phyloP scores from a whole-genome alignment of 2,888 invertebrate genomes.

The Hecatera dysodea region DNA sequence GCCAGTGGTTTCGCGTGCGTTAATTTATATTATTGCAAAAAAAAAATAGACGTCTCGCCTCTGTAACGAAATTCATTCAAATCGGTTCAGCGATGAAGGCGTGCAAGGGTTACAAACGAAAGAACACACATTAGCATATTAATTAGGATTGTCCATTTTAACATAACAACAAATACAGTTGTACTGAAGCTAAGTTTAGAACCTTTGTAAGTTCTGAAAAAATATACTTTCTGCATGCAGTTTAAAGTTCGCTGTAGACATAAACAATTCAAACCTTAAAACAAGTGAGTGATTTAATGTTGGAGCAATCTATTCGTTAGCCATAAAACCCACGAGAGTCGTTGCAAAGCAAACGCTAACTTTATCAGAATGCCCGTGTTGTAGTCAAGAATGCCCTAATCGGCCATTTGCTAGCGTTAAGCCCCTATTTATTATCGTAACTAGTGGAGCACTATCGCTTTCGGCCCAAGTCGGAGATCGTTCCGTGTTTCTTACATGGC shows the following conservation, averaged over 20 bases:
- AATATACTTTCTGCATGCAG: not conserved
- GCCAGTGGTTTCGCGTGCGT: too few relatives aligned
- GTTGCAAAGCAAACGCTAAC: slow-evolving; percentile 85
- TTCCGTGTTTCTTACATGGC: slow-evolving; percentile 81
- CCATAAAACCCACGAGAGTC: slow-evolving; percentile 82
- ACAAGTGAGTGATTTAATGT: slow-evolving; percentile 77
- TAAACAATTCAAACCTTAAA: slow-evolving; percentile 35
- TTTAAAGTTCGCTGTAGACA: slow-evolving; percentile 14
- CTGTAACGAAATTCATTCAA: too few relatives aligned
- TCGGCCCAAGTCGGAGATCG: slow-evolving; percentile 80
- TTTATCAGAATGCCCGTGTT: slow-evolving; percentile 87
- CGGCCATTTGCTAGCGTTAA: slow-evolving; percentile 86
- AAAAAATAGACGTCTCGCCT: not conserved
- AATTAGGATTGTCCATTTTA: not conserved
- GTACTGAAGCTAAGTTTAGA: not conserved
- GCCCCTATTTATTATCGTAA: slow-evolving; percentile 87
- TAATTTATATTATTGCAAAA: too few relatives aligned
- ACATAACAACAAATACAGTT: not conserved
- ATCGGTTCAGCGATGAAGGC: too few relatives aligned
- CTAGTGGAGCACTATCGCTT: slow-evolving; percentile 87
- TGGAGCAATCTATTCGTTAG: slow-evolving; percentile 78
- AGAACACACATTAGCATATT: too few relatives aligned
- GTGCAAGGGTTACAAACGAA: too few relatives aligned
- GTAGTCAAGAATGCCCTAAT: slow-evolving; percentile 87
- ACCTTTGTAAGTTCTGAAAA: not conserved